Conservation (phyloP, 2,797 vertebrate genomes). For the Chiroxiphia lanceolata region DNA sequence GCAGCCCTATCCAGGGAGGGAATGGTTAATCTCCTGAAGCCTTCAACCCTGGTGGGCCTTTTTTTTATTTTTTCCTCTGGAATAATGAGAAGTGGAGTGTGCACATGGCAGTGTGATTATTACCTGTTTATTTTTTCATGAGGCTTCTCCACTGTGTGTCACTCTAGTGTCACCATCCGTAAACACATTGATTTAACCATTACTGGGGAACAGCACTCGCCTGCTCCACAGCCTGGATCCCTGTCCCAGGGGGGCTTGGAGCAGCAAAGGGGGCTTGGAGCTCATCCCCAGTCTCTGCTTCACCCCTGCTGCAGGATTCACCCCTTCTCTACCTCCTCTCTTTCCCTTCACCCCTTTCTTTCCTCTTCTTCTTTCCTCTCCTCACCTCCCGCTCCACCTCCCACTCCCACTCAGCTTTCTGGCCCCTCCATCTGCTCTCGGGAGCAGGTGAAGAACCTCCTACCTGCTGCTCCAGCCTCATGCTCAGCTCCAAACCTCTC, state of each 20-base stretch:
- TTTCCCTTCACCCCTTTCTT: neutral
- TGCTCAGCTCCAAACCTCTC: neutral
- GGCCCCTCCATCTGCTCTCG: neutral
- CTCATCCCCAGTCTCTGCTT: neutral
- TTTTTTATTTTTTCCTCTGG: neutral
- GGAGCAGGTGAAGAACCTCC: neutral
- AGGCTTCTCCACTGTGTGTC: slow-evolving; percentile 64
- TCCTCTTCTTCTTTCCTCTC: neutral
- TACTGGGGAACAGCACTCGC: neutral
- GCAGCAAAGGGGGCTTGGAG: neutral
- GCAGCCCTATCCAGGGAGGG: neutral
- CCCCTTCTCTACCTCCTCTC: neutral
- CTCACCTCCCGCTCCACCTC: neutral
- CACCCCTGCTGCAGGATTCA: neutral
- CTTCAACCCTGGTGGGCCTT: neutral
- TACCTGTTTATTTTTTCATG: slow-evolving; percentile 70
- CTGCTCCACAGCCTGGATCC: neutral
- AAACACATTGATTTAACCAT: slow-evolving; percentile 25
- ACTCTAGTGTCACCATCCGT: slow-evolving; percentile 55
- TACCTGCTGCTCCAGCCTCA: neutral
- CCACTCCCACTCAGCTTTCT: neutral
- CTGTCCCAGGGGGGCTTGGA: neutral
- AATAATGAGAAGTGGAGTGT: neutral
- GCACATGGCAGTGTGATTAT: slow-evolving; percentile 16
- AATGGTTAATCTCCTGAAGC: neutral